These are phyloP conservation scores for Taphrorychus bicolor DNA, from an alignment of 2,888 invertebrate species.

Conservation along the genomic window DNA sequence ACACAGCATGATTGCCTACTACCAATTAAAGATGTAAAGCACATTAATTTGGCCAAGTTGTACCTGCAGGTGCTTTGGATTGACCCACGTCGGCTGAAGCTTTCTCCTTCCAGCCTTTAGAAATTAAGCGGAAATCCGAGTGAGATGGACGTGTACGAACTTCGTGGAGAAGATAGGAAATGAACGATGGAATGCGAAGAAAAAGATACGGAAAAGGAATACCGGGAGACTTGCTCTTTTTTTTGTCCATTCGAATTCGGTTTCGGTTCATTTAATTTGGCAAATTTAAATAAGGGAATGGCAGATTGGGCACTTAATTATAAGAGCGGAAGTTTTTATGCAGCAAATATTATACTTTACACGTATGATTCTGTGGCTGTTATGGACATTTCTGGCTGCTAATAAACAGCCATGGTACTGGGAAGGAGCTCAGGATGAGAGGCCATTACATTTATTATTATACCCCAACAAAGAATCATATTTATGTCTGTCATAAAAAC, in stretches of 20 bases:
- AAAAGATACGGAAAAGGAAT: constrained; percentile 43
- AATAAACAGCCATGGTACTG: background rate
- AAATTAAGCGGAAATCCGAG: background rate
- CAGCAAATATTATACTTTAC: background rate
- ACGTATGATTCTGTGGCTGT: background rate
- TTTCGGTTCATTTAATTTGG: constrained; percentile 43
- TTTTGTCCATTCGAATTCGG: constrained; percentile 46
- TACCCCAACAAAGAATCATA: background rate
- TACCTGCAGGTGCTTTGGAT: constrained; percentile 53
- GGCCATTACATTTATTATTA: background rate
- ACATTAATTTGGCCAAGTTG: constrained; percentile 59
- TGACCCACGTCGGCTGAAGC: background rate
- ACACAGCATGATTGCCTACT: constrained; percentile 58
- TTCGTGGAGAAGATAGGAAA: constrained; percentile 17
- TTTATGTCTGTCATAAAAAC: background rate
- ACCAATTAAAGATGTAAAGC: constrained; percentile 62
- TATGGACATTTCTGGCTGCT: background rate
- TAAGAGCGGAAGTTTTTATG: background rate
- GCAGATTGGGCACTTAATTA: constrained; percentile 33
- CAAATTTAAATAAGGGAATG: constrained; percentile 44
- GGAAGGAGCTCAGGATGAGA: background rate
- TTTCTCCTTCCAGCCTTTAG: background rate
- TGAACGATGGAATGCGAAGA: constrained; percentile 13
- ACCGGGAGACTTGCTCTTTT: constrained; percentile 41
- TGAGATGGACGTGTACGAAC: background rate